Base-by-base conservation (phyloP, 2,113 vertebrate species). In the Antigone vipio region DNA sequence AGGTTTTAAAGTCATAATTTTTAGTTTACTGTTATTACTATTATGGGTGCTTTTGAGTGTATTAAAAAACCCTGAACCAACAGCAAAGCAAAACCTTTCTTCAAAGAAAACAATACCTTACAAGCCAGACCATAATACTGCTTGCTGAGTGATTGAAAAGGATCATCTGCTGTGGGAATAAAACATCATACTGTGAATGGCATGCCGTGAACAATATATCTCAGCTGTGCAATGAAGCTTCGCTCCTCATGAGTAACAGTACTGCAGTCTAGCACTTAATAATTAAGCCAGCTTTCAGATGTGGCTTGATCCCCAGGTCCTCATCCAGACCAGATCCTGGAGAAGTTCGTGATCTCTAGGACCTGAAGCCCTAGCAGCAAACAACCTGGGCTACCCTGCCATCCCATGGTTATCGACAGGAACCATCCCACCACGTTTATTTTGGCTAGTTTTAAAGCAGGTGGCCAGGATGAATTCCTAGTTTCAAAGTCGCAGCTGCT, bases 401-500 rank as follows among this genome's bases (percentile, higher is more conserved):
- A 88, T 92, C 92, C 79, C 53, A 72, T 94, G 94, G 63, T 63
- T 97, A 84, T 93, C 47, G 5, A 47, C 86, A 79, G 84, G 77
- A 89, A 45, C 72, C 92, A 63, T 87, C 80, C 79, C 52, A 86
- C 62, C 64, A 20, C 15, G 9, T 97, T 97, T 97, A 83, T 95
- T 95, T 96, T 95, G 95, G 95, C 94, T 85, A 19, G 45, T 91
- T 95, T 91, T 94, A 89, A 91, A 97, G 93, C 97, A 97, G 94
- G 94, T 97, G 97, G 92, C 85, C 96, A 96, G 87, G 91, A 75
- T 88, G 91, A 96, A 96, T 97, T 96, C 91, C 74, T 95, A 21
- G 62, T 96, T 96, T 95, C 92, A 96, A 95, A 97, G 96, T 95
- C 95, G 77, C 96, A 97, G 96, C 97, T 95, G 97, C 96, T 91